These are phyloP conservation scores for Lordiphosa stackelbergi DNA, from an alignment of 1,140 invertebrate species.

Conservation along the genomic window DNA sequence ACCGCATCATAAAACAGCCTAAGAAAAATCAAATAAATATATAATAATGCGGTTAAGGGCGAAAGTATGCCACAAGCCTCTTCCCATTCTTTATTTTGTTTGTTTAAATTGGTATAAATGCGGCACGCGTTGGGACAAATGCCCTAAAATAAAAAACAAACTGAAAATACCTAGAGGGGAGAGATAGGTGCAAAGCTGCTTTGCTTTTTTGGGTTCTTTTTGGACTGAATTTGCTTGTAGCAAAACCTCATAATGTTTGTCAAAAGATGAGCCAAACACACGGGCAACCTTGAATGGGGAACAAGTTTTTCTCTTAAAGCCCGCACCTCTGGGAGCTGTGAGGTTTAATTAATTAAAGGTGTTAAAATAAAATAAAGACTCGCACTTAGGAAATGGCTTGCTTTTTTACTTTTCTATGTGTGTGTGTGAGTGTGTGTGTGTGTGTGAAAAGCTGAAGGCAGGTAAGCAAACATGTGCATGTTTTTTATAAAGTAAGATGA, in stretches of 20 bases:
- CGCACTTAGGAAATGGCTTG: slow-evolving; percentile 47
- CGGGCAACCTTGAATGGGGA: slow-evolving; percentile 11
- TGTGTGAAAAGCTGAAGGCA: neutral
- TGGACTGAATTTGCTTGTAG: slow-evolving; percentile 1
- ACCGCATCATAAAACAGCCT: slow-evolving; percentile 34
- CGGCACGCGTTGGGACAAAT: slow-evolving; percentile 47
- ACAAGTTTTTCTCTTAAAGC: slow-evolving; percentile 20
- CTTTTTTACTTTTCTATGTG: slow-evolving; percentile 4
- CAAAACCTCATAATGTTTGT: slow-evolving; percentile 3
- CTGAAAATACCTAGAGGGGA: too few relatives aligned
- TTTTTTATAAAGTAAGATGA: too few relatives aligned
- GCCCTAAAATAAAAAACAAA: slow-evolving; percentile 3
- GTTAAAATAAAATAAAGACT: slow-evolving; percentile 60
- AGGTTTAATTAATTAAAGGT: slow-evolving; percentile 73
- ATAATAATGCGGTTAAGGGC: slow-evolving; percentile 59
- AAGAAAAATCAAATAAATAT: slow-evolving; percentile 70
- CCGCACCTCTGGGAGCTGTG: slow-evolving; percentile 55
- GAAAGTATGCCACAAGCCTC: slow-evolving; percentile 55
- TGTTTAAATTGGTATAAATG: slow-evolving; percentile 70
- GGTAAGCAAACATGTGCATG: too few relatives aligned
- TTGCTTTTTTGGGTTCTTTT: neutral
- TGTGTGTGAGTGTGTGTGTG: slow-evolving; percentile 7
- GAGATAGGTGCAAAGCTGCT: neutral
- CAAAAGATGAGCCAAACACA: slow-evolving; percentile 4
- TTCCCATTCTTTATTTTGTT: slow-evolving; percentile 3